Conservation (phyloP, 2,888 invertebrate species). For the Pilophorus perplexus region DNA sequence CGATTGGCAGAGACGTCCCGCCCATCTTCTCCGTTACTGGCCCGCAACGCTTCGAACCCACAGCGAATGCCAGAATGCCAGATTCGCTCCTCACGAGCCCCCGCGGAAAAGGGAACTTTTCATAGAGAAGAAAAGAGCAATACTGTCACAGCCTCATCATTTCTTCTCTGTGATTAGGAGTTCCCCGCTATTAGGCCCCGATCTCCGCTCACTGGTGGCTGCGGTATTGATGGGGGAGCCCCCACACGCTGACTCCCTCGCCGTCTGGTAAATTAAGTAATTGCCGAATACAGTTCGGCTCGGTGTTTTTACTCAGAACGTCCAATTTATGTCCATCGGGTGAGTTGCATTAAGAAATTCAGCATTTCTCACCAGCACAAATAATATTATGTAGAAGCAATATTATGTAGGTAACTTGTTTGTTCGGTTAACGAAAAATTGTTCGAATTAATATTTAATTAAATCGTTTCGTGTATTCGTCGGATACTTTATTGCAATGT, state of each 20-base stretch:
- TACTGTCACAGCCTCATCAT: background rate
- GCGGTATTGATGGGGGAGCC: background rate
- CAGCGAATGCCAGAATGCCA: constrained; percentile 10
- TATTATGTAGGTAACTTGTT: too few relatives aligned
- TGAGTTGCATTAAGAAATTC: too few relatives aligned
- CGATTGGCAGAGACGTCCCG: background rate
- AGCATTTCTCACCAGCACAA: too few relatives aligned
- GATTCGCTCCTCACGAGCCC: constrained; percentile 34
- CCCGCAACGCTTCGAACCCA: background rate
- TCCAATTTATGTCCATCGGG: background rate
- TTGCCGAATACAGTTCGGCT: too few relatives aligned
- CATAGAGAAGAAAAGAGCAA: background rate
- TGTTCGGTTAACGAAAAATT: too few relatives aligned
- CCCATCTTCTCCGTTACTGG: background rate
- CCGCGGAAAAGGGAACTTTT: too few relatives aligned
- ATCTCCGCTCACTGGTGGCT: background rate
- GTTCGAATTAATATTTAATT: too few relatives aligned
- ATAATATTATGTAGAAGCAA: too few relatives aligned
- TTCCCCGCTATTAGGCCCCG: constrained; percentile 3
- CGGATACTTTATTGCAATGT: too few relatives aligned
- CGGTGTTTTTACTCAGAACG: background rate
- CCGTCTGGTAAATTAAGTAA: too few relatives aligned
- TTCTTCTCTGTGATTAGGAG: constrained; percentile 5
- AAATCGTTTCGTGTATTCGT: too few relatives aligned
- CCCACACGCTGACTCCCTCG: too few relatives aligned